Percentiles rank a stretch among this genome's conserved stretches.
phyloP scores from a whole-genome alignment of 2,113 vertebrate species.

The Semicossyphus pulcher region DNA sequence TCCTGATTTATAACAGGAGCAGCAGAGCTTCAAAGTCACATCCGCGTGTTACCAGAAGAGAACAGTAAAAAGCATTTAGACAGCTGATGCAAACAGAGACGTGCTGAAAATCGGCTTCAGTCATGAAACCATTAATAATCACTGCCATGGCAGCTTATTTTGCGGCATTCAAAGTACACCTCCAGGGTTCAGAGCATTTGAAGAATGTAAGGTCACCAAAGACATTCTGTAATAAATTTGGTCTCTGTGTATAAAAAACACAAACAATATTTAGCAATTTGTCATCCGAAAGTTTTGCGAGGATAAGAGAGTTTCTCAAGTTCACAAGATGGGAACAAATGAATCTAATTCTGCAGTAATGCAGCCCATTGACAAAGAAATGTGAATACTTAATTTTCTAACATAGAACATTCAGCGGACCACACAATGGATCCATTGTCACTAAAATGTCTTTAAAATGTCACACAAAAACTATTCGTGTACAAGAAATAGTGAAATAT shows the following conservation, averaged over 20 bases:
- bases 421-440: constrained; percentile 42
- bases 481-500: constrained; percentile 61
- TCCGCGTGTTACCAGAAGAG: no score
- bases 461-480: constrained; percentile 42
- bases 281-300: constrained; percentile 22
- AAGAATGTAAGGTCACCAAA: constrained; percentile 6
- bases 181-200: constrained; percentile 18
- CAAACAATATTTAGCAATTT: constrained; percentile 13
- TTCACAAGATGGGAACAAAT: constrained; percentile 31
- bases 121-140: background rate
- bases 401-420: constrained; percentile 37
- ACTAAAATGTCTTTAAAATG: constrained; percentile 54
- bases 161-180: constrained; percentile 5
- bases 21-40: no score
- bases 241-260: constrained; percentile 10
- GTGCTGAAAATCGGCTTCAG: no score
- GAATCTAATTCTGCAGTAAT: constrained; percentile 20
- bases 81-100: no score
- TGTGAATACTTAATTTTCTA: constrained; percentile 60
- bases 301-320: constrained; percentile 15
- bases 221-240: constrained; percentile 2
- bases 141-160: no score
- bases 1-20: no score
- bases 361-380: constrained; percentile 34
- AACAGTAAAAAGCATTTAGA: no score